Evolutionary conservation across 2,113 vertebrate species (phyloP).

Genomic region (Rhea pennata): DNA sequence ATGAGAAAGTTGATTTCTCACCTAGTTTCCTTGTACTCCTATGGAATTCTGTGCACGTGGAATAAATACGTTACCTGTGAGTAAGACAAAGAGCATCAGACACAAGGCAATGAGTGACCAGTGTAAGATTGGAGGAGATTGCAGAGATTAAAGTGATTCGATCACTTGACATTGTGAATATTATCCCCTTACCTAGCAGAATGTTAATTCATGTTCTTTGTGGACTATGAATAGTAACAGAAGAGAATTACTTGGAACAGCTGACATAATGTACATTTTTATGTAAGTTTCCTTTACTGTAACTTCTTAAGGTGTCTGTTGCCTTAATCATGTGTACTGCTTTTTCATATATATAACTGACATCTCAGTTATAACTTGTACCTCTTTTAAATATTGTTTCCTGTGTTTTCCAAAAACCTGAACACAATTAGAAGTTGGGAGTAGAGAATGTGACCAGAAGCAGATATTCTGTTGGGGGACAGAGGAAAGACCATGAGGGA

Average conservation of each 20-base stretch:
- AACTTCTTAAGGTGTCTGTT: background rate
- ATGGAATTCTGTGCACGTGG: background rate
- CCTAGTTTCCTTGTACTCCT: background rate
- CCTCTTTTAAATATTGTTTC: background rate
- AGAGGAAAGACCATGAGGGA: background rate
- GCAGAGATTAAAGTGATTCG: background rate
- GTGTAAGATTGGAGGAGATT: rapidly evolving
- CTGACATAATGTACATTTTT: background rate
- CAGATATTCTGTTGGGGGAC: background rate
- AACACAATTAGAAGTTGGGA: background rate
- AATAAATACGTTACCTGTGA: background rate
- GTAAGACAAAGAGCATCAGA: background rate
- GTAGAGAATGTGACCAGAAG: background rate
- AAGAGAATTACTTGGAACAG: background rate
- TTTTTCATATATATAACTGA: background rate
- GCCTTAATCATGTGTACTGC: background rate
- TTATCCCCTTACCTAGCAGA: background rate
- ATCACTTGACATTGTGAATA: background rate
- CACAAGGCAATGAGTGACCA: background rate
- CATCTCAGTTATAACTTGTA: background rate
- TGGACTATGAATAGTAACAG: background rate
- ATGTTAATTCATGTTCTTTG: background rate
- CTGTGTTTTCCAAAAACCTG: background rate
- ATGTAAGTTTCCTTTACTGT: background rate
- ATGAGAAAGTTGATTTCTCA: background rate